Evolutionary conservation across 2,797 vertebrate genomes (phyloP).

Genomic region (Arctocebus calabarensis): DNA sequence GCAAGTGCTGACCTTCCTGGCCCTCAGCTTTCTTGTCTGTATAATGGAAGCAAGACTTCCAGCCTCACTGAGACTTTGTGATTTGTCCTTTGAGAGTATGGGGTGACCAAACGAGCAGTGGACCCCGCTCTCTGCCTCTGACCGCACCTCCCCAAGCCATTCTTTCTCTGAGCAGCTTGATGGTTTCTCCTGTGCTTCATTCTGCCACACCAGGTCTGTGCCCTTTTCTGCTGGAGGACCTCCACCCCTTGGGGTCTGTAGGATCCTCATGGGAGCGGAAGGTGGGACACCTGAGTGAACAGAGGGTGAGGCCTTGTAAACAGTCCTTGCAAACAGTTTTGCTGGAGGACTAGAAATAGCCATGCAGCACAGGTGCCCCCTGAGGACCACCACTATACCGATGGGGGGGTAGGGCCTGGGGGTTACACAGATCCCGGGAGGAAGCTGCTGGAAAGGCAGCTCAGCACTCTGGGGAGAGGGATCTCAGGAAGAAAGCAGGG

Average conservation of each 20-base stretch:
- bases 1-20: constrained; percentile 6
- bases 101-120: not conserved
- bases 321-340: not conserved
- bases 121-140: constrained; percentile 1
- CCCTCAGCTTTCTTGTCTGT: constrained; percentile 62
- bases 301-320: constrained; percentile 12
- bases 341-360: not conserved
- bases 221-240: not conserved
- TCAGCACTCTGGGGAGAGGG: not conserved
- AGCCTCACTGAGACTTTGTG: constrained; percentile 51
- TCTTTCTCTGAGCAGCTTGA: not conserved
- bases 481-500: not conserved
- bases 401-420: not conserved
- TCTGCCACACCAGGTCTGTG: not conserved
- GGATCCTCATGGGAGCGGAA: not conserved
- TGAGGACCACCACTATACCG: not conserved
- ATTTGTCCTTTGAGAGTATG: constrained; percentile 47
- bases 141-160: not conserved
- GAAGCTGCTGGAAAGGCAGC: not conserved
- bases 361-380: not conserved
- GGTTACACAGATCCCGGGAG: not conserved
- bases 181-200: not conserved
- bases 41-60: constrained; percentile 56
- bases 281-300: not conserved
- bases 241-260: not conserved